Evolutionary conservation across 2,113 vertebrate genomes (phyloP).

Genomic region (Chaetodon auriga): DNA sequence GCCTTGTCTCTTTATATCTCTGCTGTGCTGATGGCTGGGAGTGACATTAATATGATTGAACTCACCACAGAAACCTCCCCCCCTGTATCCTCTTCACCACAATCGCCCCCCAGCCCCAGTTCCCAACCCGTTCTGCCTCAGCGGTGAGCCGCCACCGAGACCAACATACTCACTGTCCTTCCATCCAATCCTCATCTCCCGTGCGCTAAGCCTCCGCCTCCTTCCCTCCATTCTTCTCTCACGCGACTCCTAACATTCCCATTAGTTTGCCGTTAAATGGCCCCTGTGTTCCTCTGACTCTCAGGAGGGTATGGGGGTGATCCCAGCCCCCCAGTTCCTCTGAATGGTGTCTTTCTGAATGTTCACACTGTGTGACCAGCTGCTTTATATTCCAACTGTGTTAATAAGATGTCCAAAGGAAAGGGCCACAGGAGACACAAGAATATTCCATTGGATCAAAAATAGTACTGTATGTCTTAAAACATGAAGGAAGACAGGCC

Average conservation of each 20-base stretch:
- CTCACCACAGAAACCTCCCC: constrained; percentile 59
- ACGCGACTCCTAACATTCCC: constrained; percentile 68
- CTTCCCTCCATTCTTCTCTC: constrained; percentile 41
- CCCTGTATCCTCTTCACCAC: constrained; percentile 36
- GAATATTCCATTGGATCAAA: constrained; percentile 61
- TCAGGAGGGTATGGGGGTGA: constrained; percentile 70
- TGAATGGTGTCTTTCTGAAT: constrained; percentile 82
- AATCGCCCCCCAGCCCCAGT: constrained; percentile 58
- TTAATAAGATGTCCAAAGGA: constrained; percentile 74
- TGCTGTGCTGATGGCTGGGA: constrained; percentile 47
- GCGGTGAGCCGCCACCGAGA: constrained; percentile 50
- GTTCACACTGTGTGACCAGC: constrained; percentile 80
- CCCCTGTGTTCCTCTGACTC: constrained; percentile 75
- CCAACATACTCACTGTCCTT: constrained; percentile 41
- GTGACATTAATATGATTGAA: constrained; percentile 78
- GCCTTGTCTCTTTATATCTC: constrained; percentile 69
- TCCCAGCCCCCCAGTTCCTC: constrained; percentile 62
- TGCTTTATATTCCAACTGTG: constrained; percentile 76
- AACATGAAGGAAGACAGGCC: constrained; percentile 43
- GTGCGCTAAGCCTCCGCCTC: constrained; percentile 34
- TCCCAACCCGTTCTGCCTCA: constrained; percentile 74
- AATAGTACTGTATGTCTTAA: constrained; percentile 54
- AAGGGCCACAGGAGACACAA: constrained; percentile 63
- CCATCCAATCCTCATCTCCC: constrained; percentile 41
- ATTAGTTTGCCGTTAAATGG: constrained; percentile 80